Conservation (phyloP, 2,888 invertebrate genomes). For the Eristalis intricaria region DNA sequence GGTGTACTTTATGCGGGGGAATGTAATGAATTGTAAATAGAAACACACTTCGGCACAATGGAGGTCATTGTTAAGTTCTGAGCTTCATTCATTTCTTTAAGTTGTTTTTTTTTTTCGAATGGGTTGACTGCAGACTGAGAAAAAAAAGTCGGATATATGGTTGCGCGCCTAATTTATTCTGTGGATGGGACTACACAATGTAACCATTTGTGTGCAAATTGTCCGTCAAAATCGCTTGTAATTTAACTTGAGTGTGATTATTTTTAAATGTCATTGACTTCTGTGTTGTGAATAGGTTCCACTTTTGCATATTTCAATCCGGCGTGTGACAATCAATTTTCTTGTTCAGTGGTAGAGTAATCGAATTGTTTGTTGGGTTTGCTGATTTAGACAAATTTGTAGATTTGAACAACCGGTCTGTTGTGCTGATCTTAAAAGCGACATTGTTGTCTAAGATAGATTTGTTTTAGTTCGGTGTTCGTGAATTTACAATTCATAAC, state of each 20-base stretch:
- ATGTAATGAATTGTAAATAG: conserved; percentile 10
- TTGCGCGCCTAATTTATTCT: conserved; percentile 11
- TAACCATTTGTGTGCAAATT: background rate
- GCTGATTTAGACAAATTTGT: too few species aligned
- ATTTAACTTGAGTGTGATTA: background rate
- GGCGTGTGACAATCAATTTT: background rate
- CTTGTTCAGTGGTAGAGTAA: background rate
- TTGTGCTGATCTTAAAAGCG: too few species aligned
- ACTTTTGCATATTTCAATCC: background rate
- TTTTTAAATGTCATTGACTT: background rate
- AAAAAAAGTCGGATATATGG: background rate
- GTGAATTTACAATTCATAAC: too few species aligned
- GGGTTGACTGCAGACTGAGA: background rate
- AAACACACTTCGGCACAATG: background rate
- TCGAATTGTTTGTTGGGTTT: too few species aligned
- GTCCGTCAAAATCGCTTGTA: background rate
- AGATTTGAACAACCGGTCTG: too few species aligned
- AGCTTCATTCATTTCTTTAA: conserved; percentile 19
- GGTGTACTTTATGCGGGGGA: conserved; percentile 7
- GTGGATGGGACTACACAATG: background rate
- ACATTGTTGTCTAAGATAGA: too few species aligned
- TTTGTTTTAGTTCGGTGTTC: too few species aligned
- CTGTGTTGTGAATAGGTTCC: background rate
- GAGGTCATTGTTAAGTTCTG: conserved; percentile 21
- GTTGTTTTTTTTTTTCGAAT: background rate